Conservation (phyloP, 1,140 invertebrate species). For the Vollenhovia emeryi region DNA sequence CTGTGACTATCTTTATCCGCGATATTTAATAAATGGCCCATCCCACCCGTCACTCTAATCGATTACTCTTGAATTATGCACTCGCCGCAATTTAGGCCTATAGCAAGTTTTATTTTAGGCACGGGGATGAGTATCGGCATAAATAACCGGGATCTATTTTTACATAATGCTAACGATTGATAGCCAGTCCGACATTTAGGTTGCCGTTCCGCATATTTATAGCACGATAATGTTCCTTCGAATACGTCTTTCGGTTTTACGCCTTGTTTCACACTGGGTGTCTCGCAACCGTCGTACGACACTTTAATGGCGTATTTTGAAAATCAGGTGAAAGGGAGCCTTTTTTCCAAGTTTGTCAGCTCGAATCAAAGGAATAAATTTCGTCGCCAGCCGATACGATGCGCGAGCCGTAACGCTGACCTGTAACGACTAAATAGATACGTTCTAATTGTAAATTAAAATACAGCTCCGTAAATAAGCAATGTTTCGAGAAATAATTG, state of each 20-base stretch:
- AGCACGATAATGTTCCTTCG: background rate
- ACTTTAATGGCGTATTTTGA: background rate
- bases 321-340: too few species aligned
- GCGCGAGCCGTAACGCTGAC: background rate
- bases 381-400: background rate
- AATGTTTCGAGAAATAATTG: slow-evolving; percentile 7
- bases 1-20: background rate
- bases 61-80: slow-evolving; percentile 38
- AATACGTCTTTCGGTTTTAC: background rate
- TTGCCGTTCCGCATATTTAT: background rate
- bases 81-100: background rate
- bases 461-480: background rate
- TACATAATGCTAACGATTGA: slow-evolving; percentile 4
- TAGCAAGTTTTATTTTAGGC: background rate
- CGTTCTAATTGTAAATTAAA: slow-evolving; percentile 11
- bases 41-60: background rate
- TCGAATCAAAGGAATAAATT: background rate
- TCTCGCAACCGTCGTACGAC: background rate
- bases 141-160: slow-evolving; percentile 24
- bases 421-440: background rate
- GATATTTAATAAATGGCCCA: slow-evolving; percentile 32
- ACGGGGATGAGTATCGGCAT: background rate
- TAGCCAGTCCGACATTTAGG: background rate
- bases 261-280: background rate
- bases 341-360: background rate